Base-by-base conservation (phyloP, 2,113 vertebrate genomes). In the Ammodytes dubius region DNA sequence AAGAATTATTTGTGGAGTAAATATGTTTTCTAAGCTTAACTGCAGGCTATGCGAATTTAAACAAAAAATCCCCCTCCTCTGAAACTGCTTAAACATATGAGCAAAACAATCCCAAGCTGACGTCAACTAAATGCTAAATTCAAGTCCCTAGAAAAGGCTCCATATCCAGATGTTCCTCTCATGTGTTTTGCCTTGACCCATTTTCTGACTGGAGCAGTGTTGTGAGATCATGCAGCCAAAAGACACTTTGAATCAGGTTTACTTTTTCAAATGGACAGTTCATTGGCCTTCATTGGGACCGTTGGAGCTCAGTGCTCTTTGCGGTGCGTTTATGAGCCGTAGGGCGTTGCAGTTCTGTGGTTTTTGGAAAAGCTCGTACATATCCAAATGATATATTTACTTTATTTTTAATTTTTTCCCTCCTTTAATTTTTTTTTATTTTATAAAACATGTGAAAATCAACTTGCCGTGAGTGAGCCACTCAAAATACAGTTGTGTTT, bases 21-120 rank as follows among this genome's bases (percentile, higher is more conserved):
- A 27, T 27, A 27, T 27, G 27, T 27, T 1, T 27, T 27, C 27
- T 27, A 2, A 27, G 27, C 27, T 27, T 2, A 27, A 27, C 27
- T 27, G 27, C 27, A 27, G 2, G 27, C 27, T 27, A 27, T 27
- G 27, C 27, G 2, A 27, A 27, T 27, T 27, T 27, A 1, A 27
- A 27, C 27, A 27, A 27, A 27, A 27, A 27, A 27, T 27, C 27
- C 27, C 27, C 2, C 27, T 27, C 27, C 27, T 27, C 27, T 27
- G 27, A 27, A 27, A 27, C 27, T 27, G 27, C 27, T 73, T 49
- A 61, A 12, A n/a, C 42, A 27, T 56, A 19, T 35, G 42, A 72
- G 17, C 4, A 43, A 14, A 76, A 27, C 27, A 72, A 60, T 27
- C 42, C 35, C 47, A 56, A 49, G 50, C 47, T 83, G 81, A 74